Percentiles rank a stretch among this genome's conserved stretches.
These are phyloP conservation scores for Odontomachus brunneus DNA, from an alignment of 1,140 invertebrate genomes.

Conservation along the genomic window DNA sequence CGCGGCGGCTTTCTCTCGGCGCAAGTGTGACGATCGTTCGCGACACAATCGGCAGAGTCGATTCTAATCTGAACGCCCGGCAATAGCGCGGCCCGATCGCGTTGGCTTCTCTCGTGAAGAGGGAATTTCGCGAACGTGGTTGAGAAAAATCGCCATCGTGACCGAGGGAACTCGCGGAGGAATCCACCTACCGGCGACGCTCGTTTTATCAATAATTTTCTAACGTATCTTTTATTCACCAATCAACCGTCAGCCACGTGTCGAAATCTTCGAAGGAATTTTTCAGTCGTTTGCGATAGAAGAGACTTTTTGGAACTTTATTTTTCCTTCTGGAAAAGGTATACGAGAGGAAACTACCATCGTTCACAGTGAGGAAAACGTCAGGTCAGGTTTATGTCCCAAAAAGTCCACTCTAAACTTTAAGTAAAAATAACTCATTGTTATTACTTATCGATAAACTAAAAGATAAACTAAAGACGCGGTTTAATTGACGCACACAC, in stretches of 20 bases:
- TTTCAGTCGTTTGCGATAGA: background rate
- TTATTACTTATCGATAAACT: too few species aligned
- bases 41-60: constrained; percentile 22
- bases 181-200: background rate
- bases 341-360: too few species aligned
- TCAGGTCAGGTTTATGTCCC: too few species aligned
- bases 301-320: background rate
- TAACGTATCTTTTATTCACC: background rate
- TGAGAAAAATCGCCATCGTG: constrained; percentile 2
- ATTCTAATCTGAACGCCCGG: constrained; percentile 41
- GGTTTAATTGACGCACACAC: too few species aligned
- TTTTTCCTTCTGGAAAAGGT: background rate
- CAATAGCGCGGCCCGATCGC: constrained; percentile 26
- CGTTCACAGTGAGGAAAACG: too few species aligned
- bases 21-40: constrained; percentile 68
- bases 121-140: background rate
- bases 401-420: too few species aligned
- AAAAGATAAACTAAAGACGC: too few species aligned
- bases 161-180: background rate
- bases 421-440: too few species aligned
- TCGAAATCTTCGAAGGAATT: background rate
- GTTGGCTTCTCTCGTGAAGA: background rate
- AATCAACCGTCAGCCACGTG: background rate
- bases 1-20: constrained; percentile 67
- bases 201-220: background rate